Percentiles rank a stretch among this genome's conserved stretches.
Evolutionary conservation across 2,113 vertebrate species (phyloP).

Genomic region (Laticauda colubrina): DNA sequence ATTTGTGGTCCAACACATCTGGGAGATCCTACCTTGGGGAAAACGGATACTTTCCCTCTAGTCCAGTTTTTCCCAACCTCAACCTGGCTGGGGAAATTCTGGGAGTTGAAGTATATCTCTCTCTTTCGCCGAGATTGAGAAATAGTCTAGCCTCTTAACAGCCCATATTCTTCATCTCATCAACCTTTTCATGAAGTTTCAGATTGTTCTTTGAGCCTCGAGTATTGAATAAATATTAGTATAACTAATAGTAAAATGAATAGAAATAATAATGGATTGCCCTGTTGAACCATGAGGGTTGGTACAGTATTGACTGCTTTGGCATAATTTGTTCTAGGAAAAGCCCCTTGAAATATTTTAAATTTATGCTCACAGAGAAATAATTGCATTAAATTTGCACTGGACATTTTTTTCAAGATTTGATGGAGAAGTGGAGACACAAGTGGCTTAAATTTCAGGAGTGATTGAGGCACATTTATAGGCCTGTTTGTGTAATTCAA

Average conservation of each 20-base stretch:
- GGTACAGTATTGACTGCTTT: background rate
- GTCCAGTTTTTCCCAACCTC: background rate
- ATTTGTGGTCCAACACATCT: background rate
- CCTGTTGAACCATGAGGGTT: background rate
- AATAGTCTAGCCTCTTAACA: background rate
- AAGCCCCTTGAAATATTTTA: background rate
- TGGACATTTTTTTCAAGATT: background rate
- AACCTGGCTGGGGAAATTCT: background rate
- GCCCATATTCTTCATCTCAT: background rate
- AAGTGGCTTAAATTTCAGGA: background rate
- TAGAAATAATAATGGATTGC: background rate
- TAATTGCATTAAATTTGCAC: background rate
- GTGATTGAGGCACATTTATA: background rate
- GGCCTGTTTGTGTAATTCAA: background rate
- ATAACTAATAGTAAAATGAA: background rate
- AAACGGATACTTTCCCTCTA: background rate
- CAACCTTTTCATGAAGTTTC: background rate
- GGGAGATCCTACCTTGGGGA: background rate
- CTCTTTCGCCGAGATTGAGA: background rate
- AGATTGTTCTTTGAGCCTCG: background rate
- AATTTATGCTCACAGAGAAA: background rate
- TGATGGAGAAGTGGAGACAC: background rate
- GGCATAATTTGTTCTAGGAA: background rate
- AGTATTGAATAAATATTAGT: background rate
- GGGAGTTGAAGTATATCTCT: background rate